Evolutionary conservation across 2,113 vertebrate genomes (phyloP).

Genomic region (Bubo scandiacus): DNA sequence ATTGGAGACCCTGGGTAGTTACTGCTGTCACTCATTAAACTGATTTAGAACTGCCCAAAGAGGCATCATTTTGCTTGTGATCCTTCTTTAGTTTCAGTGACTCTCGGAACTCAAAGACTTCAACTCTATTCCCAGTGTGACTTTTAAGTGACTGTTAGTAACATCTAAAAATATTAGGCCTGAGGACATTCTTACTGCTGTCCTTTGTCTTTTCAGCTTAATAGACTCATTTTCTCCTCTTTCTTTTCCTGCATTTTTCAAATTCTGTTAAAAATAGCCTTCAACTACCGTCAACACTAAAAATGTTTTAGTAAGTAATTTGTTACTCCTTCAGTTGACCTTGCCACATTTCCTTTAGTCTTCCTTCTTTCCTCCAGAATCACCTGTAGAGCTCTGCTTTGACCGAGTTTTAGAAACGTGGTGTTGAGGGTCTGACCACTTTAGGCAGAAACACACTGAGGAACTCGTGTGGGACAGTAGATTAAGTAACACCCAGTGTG

Average conservation of each 20-base stretch:
- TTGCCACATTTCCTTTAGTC: not conserved
- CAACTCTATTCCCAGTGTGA: not conserved
- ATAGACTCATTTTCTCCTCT: not conserved
- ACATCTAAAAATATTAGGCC: not conserved
- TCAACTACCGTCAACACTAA: not conserved
- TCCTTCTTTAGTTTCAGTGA: not conserved
- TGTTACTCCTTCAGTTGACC: not conserved
- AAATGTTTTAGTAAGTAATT: not conserved
- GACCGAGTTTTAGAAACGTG: not conserved
- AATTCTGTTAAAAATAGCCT: not conserved
- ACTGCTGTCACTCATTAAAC: not conserved
- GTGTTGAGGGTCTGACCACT: not conserved
- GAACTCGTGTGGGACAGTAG: not conserved
- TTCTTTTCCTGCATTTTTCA: not conserved
- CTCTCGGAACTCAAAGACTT: not conserved
- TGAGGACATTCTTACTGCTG: not conserved
- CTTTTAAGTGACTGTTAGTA: not conserved
- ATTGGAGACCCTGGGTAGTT: not conserved
- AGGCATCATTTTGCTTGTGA: not conserved
- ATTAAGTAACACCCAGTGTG: not conserved
- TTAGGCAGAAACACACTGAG: not conserved
- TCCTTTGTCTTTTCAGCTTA: not conserved
- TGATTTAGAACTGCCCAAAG: not conserved
- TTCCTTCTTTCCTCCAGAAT: not conserved
- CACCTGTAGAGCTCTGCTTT: not conserved